Evolutionary conservation across 2,113 vertebrate species (phyloP).

Genomic region (Dasyornis broadbenti): DNA sequence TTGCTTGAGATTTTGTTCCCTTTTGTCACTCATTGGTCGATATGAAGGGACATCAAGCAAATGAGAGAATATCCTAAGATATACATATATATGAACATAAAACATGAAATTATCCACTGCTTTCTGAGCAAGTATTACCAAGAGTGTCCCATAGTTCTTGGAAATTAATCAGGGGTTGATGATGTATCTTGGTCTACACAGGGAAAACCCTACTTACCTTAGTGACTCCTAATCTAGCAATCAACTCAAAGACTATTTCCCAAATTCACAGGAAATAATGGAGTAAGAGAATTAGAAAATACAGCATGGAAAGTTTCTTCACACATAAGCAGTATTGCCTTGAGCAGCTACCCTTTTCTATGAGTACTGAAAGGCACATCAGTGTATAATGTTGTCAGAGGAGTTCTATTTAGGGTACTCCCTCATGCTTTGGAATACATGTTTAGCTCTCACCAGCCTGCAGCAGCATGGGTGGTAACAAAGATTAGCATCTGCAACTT

Average conservation of each 20-base stretch:
- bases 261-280: not conserved
- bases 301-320: not conserved
- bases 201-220: not conserved
- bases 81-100: not conserved
- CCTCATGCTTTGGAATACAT: not conserved
- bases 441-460: not conserved
- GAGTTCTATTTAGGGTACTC: slow-evolving; percentile 32
- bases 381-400: not conserved
- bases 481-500: slow-evolving; percentile 6
- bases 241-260: not conserved
- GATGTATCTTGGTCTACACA: not conserved
- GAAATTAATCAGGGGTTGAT: not conserved
- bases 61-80: not conserved
- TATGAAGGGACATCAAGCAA: not conserved
- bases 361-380: not conserved
- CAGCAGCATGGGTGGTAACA: slow-evolving; percentile 12
- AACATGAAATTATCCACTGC: not conserved
- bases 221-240: not conserved
- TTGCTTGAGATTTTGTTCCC: not conserved
- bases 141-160: not conserved
- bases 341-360: slow-evolving; percentile 1
- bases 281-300: not conserved
- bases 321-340: not conserved
- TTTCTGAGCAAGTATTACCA: not conserved
- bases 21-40: not conserved